phyloP scores from a whole-genome alignment of 2,113 vertebrate species.

The Etheostoma cragini region DNA sequence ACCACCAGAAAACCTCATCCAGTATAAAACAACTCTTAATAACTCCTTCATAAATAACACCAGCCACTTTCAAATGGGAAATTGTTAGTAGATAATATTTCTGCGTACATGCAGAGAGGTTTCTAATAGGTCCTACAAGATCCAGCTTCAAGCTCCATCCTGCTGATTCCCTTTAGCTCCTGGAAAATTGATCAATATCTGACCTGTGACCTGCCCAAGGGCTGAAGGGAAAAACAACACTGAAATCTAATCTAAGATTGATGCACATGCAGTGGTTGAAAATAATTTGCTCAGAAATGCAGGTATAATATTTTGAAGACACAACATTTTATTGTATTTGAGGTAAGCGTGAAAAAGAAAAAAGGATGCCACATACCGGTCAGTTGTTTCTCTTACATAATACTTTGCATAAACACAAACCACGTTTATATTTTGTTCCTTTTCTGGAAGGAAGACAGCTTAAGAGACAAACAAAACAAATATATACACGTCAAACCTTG shows the following conservation, averaged over 20 bases:
- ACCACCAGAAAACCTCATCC: background rate
- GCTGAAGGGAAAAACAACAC: background rate
- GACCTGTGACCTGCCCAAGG: background rate
- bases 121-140: background rate
- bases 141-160: background rate
- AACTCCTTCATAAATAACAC: background rate
- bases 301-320: background rate
- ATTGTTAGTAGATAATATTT: background rate
- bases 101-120: background rate
- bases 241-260: background rate
- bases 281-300: background rate
- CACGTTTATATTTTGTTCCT: background rate
- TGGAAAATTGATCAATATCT: too few relatives aligned
- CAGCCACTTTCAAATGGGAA: background rate
- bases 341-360: slow-evolving; percentile 38
- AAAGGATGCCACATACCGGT: slow-evolving; percentile 5
- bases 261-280: background rate
- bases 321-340: slow-evolving; percentile 62
- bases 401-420: slow-evolving; percentile 22
- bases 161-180: background rate
- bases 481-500: slow-evolving; percentile 60
- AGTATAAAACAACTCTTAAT: background rate
- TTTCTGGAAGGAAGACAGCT: slow-evolving; percentile 38
- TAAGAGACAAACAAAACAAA: slow-evolving; percentile 48
- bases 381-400: slow-evolving; percentile 41